These are phyloP conservation scores for Hydraecia micacea DNA, from an alignment of 2,888 invertebrate species.

Conservation along the genomic window DNA sequence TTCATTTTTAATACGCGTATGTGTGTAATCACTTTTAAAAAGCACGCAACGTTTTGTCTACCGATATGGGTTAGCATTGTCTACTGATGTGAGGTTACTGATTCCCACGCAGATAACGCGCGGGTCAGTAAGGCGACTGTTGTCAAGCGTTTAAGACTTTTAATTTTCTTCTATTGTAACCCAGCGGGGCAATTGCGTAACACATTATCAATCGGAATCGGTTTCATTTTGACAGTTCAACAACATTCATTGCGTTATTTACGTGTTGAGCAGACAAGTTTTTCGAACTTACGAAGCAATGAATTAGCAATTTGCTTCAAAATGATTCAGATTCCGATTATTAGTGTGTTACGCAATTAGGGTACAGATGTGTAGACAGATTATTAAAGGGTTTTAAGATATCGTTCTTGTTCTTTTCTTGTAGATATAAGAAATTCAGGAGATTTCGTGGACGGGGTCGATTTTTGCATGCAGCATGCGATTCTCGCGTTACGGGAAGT, in stretches of 20 bases:
- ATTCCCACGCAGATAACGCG: slow-evolving; percentile 42
- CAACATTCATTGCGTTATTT: too few species aligned
- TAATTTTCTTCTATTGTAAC: slow-evolving; percentile 13
- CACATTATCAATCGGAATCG: too few species aligned
- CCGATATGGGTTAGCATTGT: slow-evolving; percentile 33
- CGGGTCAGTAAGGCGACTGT: slow-evolving; percentile 36
- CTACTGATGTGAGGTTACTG: slow-evolving; percentile 27
- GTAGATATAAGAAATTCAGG: neutral
- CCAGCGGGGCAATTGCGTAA: too few species aligned
- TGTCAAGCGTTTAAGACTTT: slow-evolving; percentile 37
- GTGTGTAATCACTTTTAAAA: slow-evolving; percentile 37
- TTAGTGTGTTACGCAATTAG: too few species aligned
- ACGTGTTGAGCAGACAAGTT: too few species aligned
- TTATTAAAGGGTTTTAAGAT: neutral
- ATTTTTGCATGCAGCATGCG: neutral
- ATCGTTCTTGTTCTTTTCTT: neutral
- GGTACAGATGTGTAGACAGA: neutral
- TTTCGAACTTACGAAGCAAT: too few species aligned
- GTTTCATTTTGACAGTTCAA: too few species aligned
- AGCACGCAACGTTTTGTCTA: slow-evolving; percentile 49
- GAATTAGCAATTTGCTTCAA: too few species aligned
- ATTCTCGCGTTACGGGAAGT: neutral
- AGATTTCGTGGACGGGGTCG: neutral
- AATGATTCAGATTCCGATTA: too few species aligned
- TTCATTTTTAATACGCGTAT: slow-evolving; percentile 21